Evolutionary conservation across 2,113 vertebrate genomes (phyloP), one percentile per base, ranked within the genome.

Genomic region (Leucopsar rothschildi): DNA sequence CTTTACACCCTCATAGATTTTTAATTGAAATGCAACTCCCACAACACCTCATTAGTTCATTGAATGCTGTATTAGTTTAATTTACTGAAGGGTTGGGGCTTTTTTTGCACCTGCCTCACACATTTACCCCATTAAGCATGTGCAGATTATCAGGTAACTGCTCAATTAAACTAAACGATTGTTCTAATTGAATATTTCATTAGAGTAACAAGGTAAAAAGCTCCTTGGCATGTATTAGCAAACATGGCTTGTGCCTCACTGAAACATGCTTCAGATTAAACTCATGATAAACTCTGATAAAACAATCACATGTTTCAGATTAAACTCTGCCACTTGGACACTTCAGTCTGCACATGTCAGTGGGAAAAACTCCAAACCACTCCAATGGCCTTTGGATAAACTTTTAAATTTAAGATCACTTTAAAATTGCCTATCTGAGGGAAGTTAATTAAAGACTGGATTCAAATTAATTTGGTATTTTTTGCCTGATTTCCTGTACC

Each of bases 111-210:
- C 95, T 97, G 95, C 84, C 70, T 94, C 53, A 35, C 19, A 56
- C 71, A 90, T 92, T 91, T 95, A 90, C 91, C 80, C 93, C 56
- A 95, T 94, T 94, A 94, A 82, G 47, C 55, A 56, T 29, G 55
- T 82, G 50, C 49, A 72, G 88, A 92, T 94, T 91, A 96, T 95
- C 82, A 94, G 86, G 91, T 81, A 92, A 89, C 80, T 83, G 88
- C 92, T 95, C 93, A 94, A 94, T 96, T 97, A 95, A 93, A 95
- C 72, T 65, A 91, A 92, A 93, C 64, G 78, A 93, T 88, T 95
- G 91, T 96, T 96, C 79, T 96, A 94, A 95, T 85, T 66, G 76
- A 92, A 88, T 95, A 87, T 92, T 96, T 96, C 76, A 95, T 95
- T 91, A 92, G 78, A 81, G 75, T 84, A 90, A 84, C 28, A 79